A percentile compares a stretch with the other conserved stretches of the same genome.
phyloP scores from a whole-genome alignment of 2,888 invertebrate species.

The Calameuta pallipes region DNA sequence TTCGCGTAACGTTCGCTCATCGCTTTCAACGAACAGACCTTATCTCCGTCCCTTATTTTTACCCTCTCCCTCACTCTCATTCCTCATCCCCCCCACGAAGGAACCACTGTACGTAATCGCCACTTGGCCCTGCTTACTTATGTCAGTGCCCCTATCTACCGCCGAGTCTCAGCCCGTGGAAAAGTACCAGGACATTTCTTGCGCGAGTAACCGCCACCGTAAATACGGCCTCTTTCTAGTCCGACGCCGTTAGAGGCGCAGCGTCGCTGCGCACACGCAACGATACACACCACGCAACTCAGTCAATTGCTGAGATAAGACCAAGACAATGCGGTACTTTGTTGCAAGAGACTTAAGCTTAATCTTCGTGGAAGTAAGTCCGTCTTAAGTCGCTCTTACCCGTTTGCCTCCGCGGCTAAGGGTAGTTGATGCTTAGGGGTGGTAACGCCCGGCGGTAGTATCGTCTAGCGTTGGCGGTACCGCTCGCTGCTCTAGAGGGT shows the following conservation, averaged over 20 bases:
- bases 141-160: slow-evolving; percentile 1
- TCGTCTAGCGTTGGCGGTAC: neutral
- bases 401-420: slow-evolving; percentile 6
- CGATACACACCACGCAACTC: neutral
- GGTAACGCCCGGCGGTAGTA: neutral
- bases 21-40: slow-evolving; percentile 5
- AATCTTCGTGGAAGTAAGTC: slow-evolving; percentile 49
- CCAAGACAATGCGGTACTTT: slow-evolving; percentile 53
- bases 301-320: slow-evolving; percentile 54
- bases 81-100: neutral
- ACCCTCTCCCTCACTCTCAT: neutral
- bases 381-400: slow-evolving; percentile 38
- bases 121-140: neutral
- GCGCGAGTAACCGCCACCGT: neutral
- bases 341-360: slow-evolving; percentile 50
- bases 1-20: slow-evolving; percentile 15
- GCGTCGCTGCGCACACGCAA: neutral
- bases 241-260: neutral
- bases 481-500: neutral
- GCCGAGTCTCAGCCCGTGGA: neutral
- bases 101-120: neutral
- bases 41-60: neutral
- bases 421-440: neutral
- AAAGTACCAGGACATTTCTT: slow-evolving; percentile 2
- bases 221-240: neutral